These are phyloP conservation scores for Lepus oiostolus DNA, from an alignment of 2,797 vertebrate species.

Conservation along the genomic window DNA sequence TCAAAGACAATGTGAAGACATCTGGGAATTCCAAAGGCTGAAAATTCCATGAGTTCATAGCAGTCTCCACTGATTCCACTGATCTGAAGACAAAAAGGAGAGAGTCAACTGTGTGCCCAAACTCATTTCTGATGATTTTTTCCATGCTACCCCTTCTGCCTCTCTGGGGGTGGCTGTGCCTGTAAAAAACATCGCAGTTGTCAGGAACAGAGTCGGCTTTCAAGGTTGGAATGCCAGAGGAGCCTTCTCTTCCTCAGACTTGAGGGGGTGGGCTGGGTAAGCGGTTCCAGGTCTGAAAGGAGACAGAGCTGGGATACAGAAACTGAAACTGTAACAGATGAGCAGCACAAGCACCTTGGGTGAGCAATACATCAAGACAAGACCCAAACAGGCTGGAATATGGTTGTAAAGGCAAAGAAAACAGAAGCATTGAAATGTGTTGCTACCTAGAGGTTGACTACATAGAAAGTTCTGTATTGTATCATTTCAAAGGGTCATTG, in stretches of 20 bases:
- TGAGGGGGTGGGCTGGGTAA: neutral
- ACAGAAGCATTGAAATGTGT: slow-evolving; percentile 9
- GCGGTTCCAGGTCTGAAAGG: slow-evolving; percentile 49
- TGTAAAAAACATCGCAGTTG: slow-evolving; percentile 72
- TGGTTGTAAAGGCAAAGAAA: neutral
- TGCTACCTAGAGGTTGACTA: neutral
- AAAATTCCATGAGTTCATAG: slow-evolving; percentile 76
- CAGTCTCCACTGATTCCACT: slow-evolving; percentile 71
- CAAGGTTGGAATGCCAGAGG: slow-evolving; percentile 58
- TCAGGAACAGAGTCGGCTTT: slow-evolving; percentile 65
- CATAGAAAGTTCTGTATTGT: neutral
- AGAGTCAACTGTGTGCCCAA: slow-evolving; percentile 52
- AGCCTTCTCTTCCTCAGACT: slow-evolving; percentile 38
- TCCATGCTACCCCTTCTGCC: slow-evolving; percentile 47
- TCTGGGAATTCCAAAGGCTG: slow-evolving; percentile 76
- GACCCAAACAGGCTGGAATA: neutral
- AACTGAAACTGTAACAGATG: neutral
- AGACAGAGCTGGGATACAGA: neutral
- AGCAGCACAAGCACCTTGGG: neutral
- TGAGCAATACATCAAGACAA: neutral
- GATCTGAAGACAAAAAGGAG: slow-evolving; percentile 66
- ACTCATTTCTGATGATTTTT: slow-evolving; percentile 69
- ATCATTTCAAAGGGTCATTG: neutral
- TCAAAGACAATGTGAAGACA: slow-evolving; percentile 77
- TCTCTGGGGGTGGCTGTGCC: slow-evolving; percentile 64